phyloP scores from a whole-genome alignment of 2,888 invertebrate genomes.

The Noctua pronuba region DNA sequence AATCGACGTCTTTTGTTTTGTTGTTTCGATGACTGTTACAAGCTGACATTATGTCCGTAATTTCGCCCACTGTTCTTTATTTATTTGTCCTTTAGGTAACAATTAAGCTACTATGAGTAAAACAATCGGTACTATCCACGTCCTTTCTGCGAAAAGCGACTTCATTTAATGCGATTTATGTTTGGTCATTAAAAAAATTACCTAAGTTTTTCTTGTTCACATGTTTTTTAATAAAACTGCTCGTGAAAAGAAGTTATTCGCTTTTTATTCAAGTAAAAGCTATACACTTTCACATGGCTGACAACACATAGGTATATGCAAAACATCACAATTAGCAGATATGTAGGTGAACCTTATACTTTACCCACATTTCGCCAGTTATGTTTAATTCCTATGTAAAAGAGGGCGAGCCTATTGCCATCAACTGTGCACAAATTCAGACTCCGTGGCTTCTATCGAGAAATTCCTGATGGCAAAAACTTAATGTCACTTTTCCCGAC shows the following conservation, averaged over 20 bases:
- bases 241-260: no score
- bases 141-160: no score
- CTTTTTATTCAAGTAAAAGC: no score
- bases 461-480: not conserved
- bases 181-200: no score
- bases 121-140: no score
- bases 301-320: no score
- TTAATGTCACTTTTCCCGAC: not conserved
- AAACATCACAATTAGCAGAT: no score
- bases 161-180: no score
- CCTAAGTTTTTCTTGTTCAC: no score
- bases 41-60: not conserved
- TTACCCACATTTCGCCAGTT: not conserved
- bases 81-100: not conserved
- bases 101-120: not conserved
- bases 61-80: not conserved
- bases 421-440: not conserved
- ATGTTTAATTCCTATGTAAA: not conserved
- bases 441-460: not conserved
- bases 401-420: not conserved
- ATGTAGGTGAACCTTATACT: not conserved
- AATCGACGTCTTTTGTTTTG: not conserved
- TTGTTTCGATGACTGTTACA: not conserved
- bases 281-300: no score
- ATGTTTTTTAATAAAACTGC: no score